Percentiles rank a stretch among this genome's conserved stretches.
phyloP scores from a whole-genome alignment of 1,140 invertebrate genomes.

The Atta texana region DNA sequence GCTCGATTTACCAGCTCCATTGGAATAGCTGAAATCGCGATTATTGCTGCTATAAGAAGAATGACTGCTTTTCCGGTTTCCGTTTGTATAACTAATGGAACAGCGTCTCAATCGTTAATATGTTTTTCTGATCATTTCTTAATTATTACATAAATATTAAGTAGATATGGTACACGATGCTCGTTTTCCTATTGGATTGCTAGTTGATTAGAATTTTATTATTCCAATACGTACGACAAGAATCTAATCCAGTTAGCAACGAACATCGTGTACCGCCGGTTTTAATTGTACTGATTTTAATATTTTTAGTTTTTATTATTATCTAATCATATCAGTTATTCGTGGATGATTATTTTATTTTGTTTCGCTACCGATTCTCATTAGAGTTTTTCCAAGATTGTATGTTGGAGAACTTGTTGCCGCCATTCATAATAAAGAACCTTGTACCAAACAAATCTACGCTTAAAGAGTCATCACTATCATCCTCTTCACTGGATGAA shows the following conservation, averaged over 20 bases:
- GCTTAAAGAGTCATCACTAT: conserved; percentile 74
- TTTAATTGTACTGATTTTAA: neutral
- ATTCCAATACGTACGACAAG: too few relatives aligned
- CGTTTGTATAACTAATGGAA: conserved; percentile 33
- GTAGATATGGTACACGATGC: too few relatives aligned
- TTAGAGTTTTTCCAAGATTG: conserved; percentile 45
- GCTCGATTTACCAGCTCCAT: neutral
- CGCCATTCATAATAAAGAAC: conserved; percentile 66
- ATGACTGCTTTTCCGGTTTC: conserved; percentile 3
- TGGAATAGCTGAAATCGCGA: neutral
- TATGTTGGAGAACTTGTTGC: conserved; percentile 44
- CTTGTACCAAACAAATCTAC: conserved; percentile 78
- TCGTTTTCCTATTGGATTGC: too few relatives aligned
- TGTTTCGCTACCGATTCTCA: conserved; percentile 41
- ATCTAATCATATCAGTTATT: conserved; percentile 12
- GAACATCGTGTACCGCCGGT: neutral
- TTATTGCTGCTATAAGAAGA: conserved; percentile 2
- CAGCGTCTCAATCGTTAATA: neutral
- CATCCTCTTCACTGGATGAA: conserved; percentile 67
- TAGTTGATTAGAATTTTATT: too few relatives aligned
- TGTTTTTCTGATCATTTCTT: conserved; percentile 28
- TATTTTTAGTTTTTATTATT: neutral
- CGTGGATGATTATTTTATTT: neutral
- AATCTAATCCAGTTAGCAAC: too few relatives aligned
- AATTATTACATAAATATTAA: conserved; percentile 14